Percentiles rank a stretch among this genome's conserved stretches.
Conservation (phyloP, 2,797 vertebrate species). For the Valencia hispanica region DNA sequence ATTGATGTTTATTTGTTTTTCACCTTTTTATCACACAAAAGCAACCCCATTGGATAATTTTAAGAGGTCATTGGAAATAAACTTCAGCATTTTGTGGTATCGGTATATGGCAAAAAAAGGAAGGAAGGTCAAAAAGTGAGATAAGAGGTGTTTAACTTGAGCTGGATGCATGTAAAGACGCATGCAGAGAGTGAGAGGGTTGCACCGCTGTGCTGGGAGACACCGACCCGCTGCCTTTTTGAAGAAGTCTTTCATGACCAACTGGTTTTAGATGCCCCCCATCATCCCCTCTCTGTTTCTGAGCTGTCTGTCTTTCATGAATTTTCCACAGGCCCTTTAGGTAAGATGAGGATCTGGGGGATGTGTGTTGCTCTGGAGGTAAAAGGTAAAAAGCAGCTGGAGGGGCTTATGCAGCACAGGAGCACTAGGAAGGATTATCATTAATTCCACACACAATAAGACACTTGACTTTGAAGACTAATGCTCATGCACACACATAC, state of each 20-base stretch:
- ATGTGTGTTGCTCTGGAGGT: conserved; percentile 57
- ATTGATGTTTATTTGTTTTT: conserved; percentile 45
- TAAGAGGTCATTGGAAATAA: conserved; percentile 18
- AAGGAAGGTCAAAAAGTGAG: conserved; percentile 41
- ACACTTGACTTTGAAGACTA: conserved; percentile 61
- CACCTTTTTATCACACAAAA: conserved; percentile 19
- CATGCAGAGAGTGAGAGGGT: conserved; percentile 47
- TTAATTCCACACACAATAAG: conserved; percentile 68
- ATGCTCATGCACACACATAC: conserved; percentile 19
- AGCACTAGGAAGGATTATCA: conserved; percentile 64
- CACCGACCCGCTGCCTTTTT: conserved; percentile 46
- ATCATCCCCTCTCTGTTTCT: conserved; percentile 36
- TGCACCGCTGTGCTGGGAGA: conserved; percentile 63
- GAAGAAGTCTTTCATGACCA: conserved; percentile 71
- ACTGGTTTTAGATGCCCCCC: conserved; percentile 65
- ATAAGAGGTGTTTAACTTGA: conserved; percentile 47
- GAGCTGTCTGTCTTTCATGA: conserved; percentile 62
- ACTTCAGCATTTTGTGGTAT: conserved; percentile 1
- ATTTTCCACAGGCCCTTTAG: conserved; percentile 55
- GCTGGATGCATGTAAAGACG: conserved; percentile 48
- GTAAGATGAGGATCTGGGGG: conserved; percentile 51
- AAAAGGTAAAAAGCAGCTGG: conserved; percentile 62
- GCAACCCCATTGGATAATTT: conserved; percentile 8
- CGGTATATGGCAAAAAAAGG: conserved; percentile 23
- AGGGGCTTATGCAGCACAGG: conserved; percentile 51